Evolutionary conservation across 2,797 vertebrate genomes (phyloP), one percentile per base, ranked within the genome.

Genomic region (Gambusia yucatana): DNA sequence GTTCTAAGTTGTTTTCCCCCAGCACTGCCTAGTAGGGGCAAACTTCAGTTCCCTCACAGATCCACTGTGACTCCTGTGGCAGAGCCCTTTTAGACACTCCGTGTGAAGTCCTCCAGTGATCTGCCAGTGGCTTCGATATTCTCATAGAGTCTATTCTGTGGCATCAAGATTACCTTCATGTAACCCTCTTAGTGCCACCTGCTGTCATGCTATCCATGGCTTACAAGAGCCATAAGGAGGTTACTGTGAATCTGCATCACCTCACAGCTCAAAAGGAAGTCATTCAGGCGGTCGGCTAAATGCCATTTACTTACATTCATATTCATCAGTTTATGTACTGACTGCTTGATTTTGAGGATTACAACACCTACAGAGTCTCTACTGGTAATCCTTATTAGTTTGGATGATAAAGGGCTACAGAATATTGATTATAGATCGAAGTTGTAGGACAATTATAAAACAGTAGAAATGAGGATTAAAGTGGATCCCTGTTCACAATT

Each of bases 121-220:
- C 44, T 30, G 30, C 52, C 57, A 67, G n/a, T 50, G 48, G 36
- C 76, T 77, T 55, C 50, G 22, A 63, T 77, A 77, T 84, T 87
- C 74, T 84, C 82, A 86, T 83, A 82, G 81, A 41, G 81, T 86
- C 72, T 90, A 70, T 77, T 78, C 85, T 83, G 73, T 80, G 73
- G 74, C 84, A 74, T 91, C 83, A 82, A 92, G 93, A 94, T 94
- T 93, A 93, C 85, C 88, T 92, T 77, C 72, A 77, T 90, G 85
- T 94, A 94, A 94, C 91, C 93, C 89, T 94, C 89, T 95, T 95
- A 94, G 89, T 85, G 81, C 90, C 93, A 48, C 93, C 94, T 52
- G 90, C 91, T 92, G 93, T 85, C 89, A 87, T 88, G 86, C 91
- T 93, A 90, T 87, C 86, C 14, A 11, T 88, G 89, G 93, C 91